Evolutionary conservation across 2,113 vertebrate species (phyloP).

Genomic region (Catharus bicknelli): DNA sequence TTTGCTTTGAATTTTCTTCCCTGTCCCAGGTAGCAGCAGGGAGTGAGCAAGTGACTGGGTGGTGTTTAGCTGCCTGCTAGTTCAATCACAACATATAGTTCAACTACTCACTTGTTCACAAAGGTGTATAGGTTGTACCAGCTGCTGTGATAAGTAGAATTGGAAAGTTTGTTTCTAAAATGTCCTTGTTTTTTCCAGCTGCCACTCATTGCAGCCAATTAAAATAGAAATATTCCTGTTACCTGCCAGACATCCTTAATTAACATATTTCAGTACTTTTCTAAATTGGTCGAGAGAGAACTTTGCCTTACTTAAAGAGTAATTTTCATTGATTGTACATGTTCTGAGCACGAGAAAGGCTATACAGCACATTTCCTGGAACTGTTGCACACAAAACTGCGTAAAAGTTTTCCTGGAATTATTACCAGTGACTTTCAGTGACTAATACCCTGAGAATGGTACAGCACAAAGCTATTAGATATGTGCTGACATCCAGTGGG

Average conservation of each 20-base stretch:
- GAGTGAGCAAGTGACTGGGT: background rate
- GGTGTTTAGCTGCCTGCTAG: background rate
- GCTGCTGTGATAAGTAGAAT: background rate
- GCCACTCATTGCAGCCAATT: background rate
- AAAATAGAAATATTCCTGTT: background rate
- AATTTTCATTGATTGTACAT: background rate
- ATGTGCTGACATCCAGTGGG: background rate
- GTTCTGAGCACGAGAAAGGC: background rate
- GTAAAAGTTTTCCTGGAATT: conserved; percentile 25
- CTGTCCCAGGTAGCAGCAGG: fast-evolving
- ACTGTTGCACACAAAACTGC: background rate
- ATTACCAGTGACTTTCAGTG: background rate
- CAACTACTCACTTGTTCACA: background rate
- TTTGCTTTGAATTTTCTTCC: background rate
- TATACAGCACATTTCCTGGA: background rate
- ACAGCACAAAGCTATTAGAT: background rate
- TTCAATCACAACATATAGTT: background rate
- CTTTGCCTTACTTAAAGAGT: background rate
- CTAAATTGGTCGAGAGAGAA: background rate
- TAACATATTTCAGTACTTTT: background rate
- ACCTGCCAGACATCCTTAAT: background rate
- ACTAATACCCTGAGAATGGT: background rate
- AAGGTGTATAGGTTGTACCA: background rate
- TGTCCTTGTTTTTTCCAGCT: background rate
- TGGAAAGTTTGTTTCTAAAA: background rate